Conservation (phyloP, 2,113 vertebrate species). For the Scomber scombrus region DNA sequence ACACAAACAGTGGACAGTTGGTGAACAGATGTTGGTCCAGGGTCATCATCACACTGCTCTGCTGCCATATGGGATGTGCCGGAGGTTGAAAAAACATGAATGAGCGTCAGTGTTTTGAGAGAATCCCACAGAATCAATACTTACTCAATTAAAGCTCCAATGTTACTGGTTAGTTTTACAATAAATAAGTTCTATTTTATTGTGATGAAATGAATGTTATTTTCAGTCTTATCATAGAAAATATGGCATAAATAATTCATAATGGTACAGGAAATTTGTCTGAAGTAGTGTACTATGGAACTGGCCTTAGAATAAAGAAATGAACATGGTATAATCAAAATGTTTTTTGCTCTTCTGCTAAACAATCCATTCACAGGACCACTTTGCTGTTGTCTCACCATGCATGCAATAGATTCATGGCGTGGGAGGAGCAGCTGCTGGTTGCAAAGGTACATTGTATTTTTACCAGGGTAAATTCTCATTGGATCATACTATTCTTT, state of each 20-base stretch:
- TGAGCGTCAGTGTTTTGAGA: slow-evolving; percentile 9
- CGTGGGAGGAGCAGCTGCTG: background rate
- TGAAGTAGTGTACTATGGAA: background rate
- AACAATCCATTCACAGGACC: background rate
- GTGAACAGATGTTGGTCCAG: slow-evolving; percentile 71
- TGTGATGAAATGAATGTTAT: background rate
- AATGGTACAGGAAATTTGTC: background rate
- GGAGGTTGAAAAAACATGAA: slow-evolving; percentile 24
- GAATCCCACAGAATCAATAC: slow-evolving; percentile 13
- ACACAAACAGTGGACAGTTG: slow-evolving; percentile 65
- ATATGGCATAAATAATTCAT: background rate
- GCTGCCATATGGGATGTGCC: slow-evolving; percentile 37
- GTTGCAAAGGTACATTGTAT: no score
- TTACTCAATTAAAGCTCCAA: background rate
- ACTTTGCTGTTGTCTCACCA: no score
- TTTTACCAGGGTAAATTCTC: background rate
- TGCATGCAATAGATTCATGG: no score
- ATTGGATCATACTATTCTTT: background rate
- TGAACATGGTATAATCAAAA: no score
- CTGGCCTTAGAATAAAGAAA: no score
- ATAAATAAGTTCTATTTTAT: background rate
- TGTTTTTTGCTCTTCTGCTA: no score
- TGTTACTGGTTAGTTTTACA: background rate
- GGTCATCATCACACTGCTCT: slow-evolving; percentile 28
- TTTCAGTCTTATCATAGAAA: background rate